Evolutionary conservation across 2,113 vertebrate species (phyloP), one percentile per base, ranked within the genome.

Genomic region (Epinephelus cyanopodus): DNA sequence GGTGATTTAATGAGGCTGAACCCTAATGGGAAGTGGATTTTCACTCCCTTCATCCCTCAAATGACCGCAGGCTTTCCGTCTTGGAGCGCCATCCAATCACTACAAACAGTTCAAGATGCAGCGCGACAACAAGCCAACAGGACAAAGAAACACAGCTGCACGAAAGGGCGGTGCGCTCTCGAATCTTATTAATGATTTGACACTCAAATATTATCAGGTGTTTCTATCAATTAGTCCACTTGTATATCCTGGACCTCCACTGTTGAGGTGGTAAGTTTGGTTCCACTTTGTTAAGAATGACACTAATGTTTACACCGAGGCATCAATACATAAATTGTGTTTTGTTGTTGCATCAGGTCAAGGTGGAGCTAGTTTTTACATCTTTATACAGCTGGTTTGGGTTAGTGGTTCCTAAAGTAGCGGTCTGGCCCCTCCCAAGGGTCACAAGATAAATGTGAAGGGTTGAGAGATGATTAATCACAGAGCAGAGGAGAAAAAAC

Each of bases 21-120:
- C 23, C 48, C 50, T 69, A 1, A 53, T 3, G 14, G 67, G 63
- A 69, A 76, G 66, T 29, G 21, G 45, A 68, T 71, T 70, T 78
- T 60, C 50, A 48, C 77, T 64, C 21, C 27, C 27, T n/a, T 77
- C 77, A 56, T 71, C 45, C 56, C 48, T 25, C 77, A 42, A 18
- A 65, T 19, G 58, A 73, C 78, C 9, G 4, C 42, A 65, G 65
- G 65, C 61, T 76, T 79, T 85, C 13, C 65, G 12, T 17, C 29
- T 70, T 14, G 8, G 39, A 67, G 39, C 56, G 23, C 56, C 61
- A 4, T 57, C 74, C 69, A 82, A 45, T 19, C 52, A 45, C 27
- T 48, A 11, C 63, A 75, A 82, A 71, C 42, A 27, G 27, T 25
- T 74, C 69, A 60, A 73, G 72, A 61, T 61, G 47, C 63, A 64